Percentiles rank a stretch among this genome's conserved stretches.
Evolutionary conservation across 2,888 invertebrate species (phyloP).

Genomic region (Cataglyphis rosenhaueri): DNA sequence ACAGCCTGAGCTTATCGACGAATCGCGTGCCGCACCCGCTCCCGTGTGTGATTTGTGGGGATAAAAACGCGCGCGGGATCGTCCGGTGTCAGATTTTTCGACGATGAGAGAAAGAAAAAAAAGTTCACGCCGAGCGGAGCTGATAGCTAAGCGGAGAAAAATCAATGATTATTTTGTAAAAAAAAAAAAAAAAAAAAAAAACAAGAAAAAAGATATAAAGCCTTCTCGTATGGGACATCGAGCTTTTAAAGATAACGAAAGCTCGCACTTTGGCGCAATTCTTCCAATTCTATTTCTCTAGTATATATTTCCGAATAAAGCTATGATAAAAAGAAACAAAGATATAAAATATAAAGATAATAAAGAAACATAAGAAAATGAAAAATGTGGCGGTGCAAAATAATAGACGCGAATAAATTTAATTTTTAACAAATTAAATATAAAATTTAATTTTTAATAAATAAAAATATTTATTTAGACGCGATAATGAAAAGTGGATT

Average conservation of each 20-base stretch:
- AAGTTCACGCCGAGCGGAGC: constrained; percentile 30
- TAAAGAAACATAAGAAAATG: neutral
- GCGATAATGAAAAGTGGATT: neutral
- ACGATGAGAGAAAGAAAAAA: constrained; percentile 29
- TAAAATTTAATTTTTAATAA: neutral
- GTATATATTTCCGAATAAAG: constrained; percentile 7
- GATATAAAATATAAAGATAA: constrained; percentile 16
- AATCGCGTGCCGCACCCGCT: constrained; percentile 54
- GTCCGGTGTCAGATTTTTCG: constrained; percentile 52
- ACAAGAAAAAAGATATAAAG: neutral
- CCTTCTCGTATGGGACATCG: constrained; percentile 30
- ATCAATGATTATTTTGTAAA: constrained; percentile 50
- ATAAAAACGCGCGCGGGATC: constrained; percentile 53
- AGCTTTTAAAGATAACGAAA: constrained; percentile 30
- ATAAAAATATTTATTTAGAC: neutral
- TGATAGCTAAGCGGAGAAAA: constrained; percentile 43
- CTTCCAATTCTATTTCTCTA: neutral
- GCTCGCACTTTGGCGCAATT: constrained; percentile 24
- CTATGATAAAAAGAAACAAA: constrained; percentile 8
- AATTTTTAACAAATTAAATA: neutral
- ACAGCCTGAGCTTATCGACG: constrained; percentile 53
- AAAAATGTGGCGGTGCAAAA: constrained; percentile 1
- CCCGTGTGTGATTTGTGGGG: constrained; percentile 55
- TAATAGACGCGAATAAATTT: neutral
- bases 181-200: neutral